Base-by-base conservation (phyloP, 2,888 invertebrate genomes). In the Myopa testacea region DNA sequence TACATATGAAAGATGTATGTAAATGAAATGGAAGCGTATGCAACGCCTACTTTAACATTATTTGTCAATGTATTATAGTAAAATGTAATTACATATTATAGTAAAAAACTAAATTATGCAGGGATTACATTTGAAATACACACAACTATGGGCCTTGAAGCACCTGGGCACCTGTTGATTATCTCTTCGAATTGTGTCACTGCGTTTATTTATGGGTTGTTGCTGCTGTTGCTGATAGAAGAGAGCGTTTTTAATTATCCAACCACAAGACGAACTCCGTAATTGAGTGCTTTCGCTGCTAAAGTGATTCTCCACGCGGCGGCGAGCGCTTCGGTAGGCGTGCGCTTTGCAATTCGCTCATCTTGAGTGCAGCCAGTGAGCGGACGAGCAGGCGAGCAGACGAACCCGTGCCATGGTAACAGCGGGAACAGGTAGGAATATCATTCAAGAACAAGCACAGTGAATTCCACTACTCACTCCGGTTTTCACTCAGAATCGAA, bases 211-310 rank as follows among this genome's bases (percentile, higher is more conserved):
- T 74, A 45, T 65, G 50, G 55, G 58, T 60, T 72, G 72, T 71
- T 60, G 73, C 73, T 62, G 58, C 38, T 72, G 72, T 71, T 60
- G 73, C 73, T 62, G 62, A 55, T 16, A n/a, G 14, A 37, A 12
- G n/a, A 65, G 52, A 12, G 50, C 63, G 16, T n/a, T 50, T 50
- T 52, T 34, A 37, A 52, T 37, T 19, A 65, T 65, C 74, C 74
- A 74, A 74, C 74, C 74, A 74, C 65, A 65, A 34, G 63, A 65
- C 74, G 65, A 65, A 58, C 62, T 26, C n/a, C 45, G 45, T n/a
- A 19, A 62, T 63, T 63, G 73, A 73, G 63, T 73, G 34, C 37
- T 40, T 73, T 73, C n/a, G 19, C 26, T 45, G 50, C 6, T 19
- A 14, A 19, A 45, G 73, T 26, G 63, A 14, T n/a, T 50, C 45